These are phyloP conservation scores for Pseudomyrmex cubaensis DNA, from an alignment of 1,140 invertebrate genomes.

Conservation along the genomic window DNA sequence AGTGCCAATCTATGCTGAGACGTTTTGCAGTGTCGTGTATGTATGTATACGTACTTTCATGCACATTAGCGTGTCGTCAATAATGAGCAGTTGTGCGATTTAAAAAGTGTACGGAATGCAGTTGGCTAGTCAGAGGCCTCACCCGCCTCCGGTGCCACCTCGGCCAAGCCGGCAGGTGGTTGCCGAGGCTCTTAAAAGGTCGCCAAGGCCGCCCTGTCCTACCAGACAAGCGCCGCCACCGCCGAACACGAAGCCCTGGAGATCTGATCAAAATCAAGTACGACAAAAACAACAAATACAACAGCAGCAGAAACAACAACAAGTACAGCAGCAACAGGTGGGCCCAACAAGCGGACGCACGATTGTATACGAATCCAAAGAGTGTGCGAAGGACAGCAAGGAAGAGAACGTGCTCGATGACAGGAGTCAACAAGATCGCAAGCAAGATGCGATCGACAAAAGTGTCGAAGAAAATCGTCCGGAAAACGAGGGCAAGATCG, in stretches of 20 bases:
- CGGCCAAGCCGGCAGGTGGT: slow-evolving; percentile 89
- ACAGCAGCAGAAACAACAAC: slow-evolving; percentile 49
- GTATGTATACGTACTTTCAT: background rate
- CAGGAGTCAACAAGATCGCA: slow-evolving; percentile 27
- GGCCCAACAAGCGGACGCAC: slow-evolving; percentile 67
- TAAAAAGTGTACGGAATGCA: slow-evolving; percentile 76
- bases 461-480: slow-evolving; percentile 41
- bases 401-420: background rate
- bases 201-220: slow-evolving; percentile 85
- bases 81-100: slow-evolving; percentile 26
- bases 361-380: slow-evolving; percentile 74
- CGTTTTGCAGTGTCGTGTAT: too few relatives aligned
- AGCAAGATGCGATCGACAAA: slow-evolving; percentile 37
- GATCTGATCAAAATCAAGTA: slow-evolving; percentile 77
- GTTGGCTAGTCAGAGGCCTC: slow-evolving; percentile 82
- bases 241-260: slow-evolving; percentile 83
- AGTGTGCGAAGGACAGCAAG: slow-evolving; percentile 41
- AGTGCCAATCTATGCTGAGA: background rate
- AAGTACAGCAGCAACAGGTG: slow-evolving; percentile 50
- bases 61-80: background rate
- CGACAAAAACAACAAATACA: slow-evolving; percentile 81
- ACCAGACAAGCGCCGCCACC: slow-evolving; percentile 84
- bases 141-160: slow-evolving; percentile 90
- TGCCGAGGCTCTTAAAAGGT: slow-evolving; percentile 89
- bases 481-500: slow-evolving; percentile 41